Percentiles rank a stretch among this genome's conserved stretches.
Conservation (phyloP, 2,797 vertebrate species). For the Clarias laeviceps region DNA sequence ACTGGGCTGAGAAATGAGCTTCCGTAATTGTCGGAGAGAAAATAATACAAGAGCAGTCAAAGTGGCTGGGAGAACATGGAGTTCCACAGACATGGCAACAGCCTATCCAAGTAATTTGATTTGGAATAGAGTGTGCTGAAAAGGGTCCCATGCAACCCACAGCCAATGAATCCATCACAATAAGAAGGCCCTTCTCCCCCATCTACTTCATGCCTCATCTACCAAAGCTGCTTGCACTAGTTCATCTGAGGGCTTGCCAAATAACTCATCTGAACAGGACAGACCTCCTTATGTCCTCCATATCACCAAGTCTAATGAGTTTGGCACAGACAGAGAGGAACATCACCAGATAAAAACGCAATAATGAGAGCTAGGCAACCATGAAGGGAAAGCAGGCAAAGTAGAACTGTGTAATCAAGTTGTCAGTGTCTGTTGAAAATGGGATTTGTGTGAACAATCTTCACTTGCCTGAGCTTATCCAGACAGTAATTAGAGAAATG, state of each 20-base stretch:
- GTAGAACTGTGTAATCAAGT: slow-evolving; percentile 22
- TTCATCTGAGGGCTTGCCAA: slow-evolving; percentile 40
- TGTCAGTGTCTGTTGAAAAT: slow-evolving; percentile 8
- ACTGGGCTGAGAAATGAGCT: slow-evolving; percentile 52
- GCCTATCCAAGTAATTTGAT: slow-evolving; percentile 49
- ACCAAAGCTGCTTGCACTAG: slow-evolving; percentile 33
- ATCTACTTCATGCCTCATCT: slow-evolving; percentile 36
- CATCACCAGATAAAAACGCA: slow-evolving; percentile 37
- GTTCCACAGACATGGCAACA: slow-evolving; percentile 52
- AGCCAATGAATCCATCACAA: slow-evolving; percentile 45
- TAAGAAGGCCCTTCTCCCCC: slow-evolving; percentile 26
- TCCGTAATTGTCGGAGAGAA: slow-evolving; percentile 45
- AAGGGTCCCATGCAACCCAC: slow-evolving; percentile 39
- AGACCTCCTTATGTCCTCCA: slow-evolving; percentile 36
- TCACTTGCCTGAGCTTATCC: not conserved
- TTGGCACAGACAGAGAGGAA: slow-evolving; percentile 33
- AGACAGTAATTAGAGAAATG: slow-evolving; percentile 11
- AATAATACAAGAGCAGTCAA: slow-evolving; percentile 47
- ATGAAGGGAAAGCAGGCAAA: slow-evolving; percentile 23
- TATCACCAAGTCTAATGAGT: slow-evolving; percentile 38
- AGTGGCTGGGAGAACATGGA: slow-evolving; percentile 47
- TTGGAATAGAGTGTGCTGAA: slow-evolving; percentile 48
- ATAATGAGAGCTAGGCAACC: slow-evolving; percentile 6
- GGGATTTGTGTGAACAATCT: slow-evolving; percentile 11
- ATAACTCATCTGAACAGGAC: slow-evolving; percentile 36